Conservation (phyloP, 2,797 vertebrate species). For the Molossus alvarezi region DNA sequence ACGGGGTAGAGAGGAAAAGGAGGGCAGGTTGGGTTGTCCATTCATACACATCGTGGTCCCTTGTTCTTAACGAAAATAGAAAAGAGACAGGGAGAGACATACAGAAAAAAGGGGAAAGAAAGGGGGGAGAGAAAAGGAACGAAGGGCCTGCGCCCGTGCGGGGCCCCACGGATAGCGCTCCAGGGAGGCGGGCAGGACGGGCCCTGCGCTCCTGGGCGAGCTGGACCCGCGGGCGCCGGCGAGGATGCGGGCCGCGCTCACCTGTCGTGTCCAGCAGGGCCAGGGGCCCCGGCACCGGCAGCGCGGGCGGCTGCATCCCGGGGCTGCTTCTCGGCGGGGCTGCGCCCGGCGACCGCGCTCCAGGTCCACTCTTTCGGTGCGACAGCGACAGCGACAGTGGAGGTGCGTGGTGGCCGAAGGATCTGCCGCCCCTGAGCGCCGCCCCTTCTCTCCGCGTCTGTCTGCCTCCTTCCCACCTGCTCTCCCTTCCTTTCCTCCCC, state of each 20-base stretch:
- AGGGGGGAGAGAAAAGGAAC: not conserved
- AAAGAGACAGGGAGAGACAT: not conserved
- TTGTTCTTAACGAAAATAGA: not conserved
- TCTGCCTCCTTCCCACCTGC: not conserved
- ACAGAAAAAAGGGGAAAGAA: not conserved
- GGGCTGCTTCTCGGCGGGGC: not conserved
- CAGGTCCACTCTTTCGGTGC: not conserved
- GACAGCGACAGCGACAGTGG: not conserved
- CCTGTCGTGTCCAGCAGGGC: slow-evolving; percentile 73
- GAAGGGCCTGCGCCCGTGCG: not conserved
- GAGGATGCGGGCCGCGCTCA: not conserved
- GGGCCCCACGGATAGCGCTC: not conserved
- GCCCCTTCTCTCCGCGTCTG: not conserved
- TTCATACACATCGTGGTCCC: rapidly evolving
- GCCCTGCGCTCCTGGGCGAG: not conserved
- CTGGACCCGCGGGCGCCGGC: not conserved
- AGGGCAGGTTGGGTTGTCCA: rapidly evolving
- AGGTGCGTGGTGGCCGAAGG: not conserved
- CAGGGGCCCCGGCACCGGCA: slow-evolving; percentile 75
- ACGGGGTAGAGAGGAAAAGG: rapidly evolving
- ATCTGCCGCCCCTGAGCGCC: not conserved
- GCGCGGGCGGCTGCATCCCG: slow-evolving; percentile 38
- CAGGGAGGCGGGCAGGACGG: not conserved
- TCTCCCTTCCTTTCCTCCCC: not conserved
- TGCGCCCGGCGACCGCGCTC: not conserved